These are phyloP conservation scores for Drosophila jambulina DNA, from an alignment of 1,140 invertebrate genomes.

Conservation along the genomic window DNA sequence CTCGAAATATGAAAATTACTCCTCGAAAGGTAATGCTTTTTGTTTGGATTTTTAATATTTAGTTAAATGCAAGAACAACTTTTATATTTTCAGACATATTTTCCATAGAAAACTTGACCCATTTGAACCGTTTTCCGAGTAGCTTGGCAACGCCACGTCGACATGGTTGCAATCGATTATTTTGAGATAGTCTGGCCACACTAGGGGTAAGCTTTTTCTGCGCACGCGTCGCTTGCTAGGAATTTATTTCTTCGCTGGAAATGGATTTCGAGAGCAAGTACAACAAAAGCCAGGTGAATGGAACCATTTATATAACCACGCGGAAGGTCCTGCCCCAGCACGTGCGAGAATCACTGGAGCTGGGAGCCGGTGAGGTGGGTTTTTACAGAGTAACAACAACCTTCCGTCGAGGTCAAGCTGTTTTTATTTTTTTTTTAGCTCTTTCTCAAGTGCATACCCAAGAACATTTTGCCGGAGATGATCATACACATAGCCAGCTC, in stretches of 20 bases:
- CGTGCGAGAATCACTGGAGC: not conserved
- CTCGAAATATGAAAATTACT: not conserved
- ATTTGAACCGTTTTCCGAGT: not conserved
- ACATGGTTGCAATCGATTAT: not conserved
- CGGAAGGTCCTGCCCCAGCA: not conserved
- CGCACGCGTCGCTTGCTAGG: slow-evolving; percentile 16
- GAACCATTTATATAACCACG: slow-evolving; percentile 48
- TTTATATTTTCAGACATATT: no score
- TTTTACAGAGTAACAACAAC: accelerated
- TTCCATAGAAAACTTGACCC: not conserved
- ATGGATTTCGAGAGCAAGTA: slow-evolving; percentile 38
- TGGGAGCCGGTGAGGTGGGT: slow-evolving; percentile 56
- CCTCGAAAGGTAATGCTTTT: not conserved
- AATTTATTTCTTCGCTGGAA: not conserved
- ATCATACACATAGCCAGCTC: slow-evolving; percentile 33
- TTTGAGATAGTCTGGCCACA: slow-evolving; percentile 1
- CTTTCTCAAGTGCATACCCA: slow-evolving; percentile 28
- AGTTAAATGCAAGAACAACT: not conserved
- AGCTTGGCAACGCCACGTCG: not conserved
- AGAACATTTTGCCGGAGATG: not conserved
- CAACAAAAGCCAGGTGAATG: slow-evolving; percentile 39
- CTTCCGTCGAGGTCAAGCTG: not conserved
- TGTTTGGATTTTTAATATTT: not conserved
- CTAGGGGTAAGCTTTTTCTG: not conserved
- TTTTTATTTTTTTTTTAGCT: slow-evolving; percentile 24